phyloP scores from a whole-genome alignment of 1,140 invertebrate species.

The Drosophila varians region DNA sequence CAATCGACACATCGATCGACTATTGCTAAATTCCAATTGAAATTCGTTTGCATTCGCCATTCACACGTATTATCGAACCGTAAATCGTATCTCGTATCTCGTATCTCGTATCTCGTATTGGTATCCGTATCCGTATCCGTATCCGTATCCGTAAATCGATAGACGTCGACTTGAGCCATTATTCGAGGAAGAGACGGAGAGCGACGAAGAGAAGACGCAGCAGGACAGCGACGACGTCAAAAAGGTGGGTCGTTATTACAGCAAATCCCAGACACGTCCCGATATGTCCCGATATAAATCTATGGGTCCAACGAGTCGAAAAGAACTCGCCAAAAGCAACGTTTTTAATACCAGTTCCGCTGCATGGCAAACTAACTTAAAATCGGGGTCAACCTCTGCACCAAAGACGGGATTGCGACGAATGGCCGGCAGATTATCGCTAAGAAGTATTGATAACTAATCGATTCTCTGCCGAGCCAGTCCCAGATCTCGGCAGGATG shows the following conservation, averaged over 20 bases:
- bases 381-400: conserved; percentile 16
- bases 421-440: neutral
- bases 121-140: conserved; percentile 16
- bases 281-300: neutral
- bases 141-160: conserved; percentile 35
- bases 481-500: neutral
- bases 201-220: conserved; percentile 83
- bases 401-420: neutral
- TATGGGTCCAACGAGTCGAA: neutral
- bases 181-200: conserved; percentile 87
- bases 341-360: conserved; percentile 1
- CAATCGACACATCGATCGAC: conserved; percentile 35
- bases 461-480: neutral
- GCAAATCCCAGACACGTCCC: conserved; percentile 39
- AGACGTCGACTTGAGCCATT: conserved; percentile 87
- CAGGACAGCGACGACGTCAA: conserved; percentile 83
- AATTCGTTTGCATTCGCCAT: conserved; percentile 64
- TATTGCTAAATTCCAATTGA: conserved; percentile 57
- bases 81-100: conserved; percentile 61
- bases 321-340: conserved; percentile 9
- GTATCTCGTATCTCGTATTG: conserved; percentile 35
- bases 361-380: neutral
- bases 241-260: conserved; percentile 83
- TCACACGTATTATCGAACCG: conserved; percentile 54
- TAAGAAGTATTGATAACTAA: neutral